These are phyloP conservation scores for Panagrolaimus sp. DNA, from an alignment of 1,140 invertebrate genomes.

Conservation along the genomic window DNA sequence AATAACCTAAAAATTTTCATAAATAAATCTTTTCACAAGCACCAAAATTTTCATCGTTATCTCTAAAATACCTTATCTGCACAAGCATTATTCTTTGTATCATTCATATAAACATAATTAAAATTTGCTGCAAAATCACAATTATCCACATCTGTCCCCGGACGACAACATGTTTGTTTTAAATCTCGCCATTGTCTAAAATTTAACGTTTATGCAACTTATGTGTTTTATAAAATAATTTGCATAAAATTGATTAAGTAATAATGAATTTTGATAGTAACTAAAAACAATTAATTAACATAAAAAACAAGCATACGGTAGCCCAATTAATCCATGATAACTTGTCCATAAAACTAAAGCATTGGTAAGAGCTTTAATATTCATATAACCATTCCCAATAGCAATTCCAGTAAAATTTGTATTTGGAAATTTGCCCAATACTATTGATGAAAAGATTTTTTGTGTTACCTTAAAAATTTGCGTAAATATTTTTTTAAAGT, in stretches of 20 bases:
- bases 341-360: conserved; percentile 18
- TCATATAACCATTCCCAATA: conserved; percentile 30
- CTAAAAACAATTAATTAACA: too few species aligned
- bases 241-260: too few species aligned
- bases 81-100: conserved; percentile 17
- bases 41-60: too few species aligned
- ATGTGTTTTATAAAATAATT: too few species aligned
- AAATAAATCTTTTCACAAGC: too few species aligned
- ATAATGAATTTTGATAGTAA: too few species aligned
- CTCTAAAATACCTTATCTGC: conserved; percentile 17
- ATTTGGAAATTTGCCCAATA: conserved; percentile 14
- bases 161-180: conserved; percentile 16
- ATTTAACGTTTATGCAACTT: neutral
- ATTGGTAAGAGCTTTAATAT: conserved; percentile 24
- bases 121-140: conserved; percentile 25
- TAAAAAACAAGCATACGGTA: neutral
- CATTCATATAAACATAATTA: conserved; percentile 2
- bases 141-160: neutral
- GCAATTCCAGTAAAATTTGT: conserved; percentile 25
- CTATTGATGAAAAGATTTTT: conserved; percentile 10
- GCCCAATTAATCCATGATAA: conserved; percentile 23
- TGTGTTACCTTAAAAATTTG: too few species aligned
- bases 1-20: too few species aligned
- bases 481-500: too few species aligned
- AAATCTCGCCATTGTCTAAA: conserved; percentile 23